A percentile compares a stretch with the other conserved stretches of the same genome.
Evolutionary conservation across 2,888 invertebrate species (phyloP).

Genomic region (Toxonevra muliebris): DNA sequence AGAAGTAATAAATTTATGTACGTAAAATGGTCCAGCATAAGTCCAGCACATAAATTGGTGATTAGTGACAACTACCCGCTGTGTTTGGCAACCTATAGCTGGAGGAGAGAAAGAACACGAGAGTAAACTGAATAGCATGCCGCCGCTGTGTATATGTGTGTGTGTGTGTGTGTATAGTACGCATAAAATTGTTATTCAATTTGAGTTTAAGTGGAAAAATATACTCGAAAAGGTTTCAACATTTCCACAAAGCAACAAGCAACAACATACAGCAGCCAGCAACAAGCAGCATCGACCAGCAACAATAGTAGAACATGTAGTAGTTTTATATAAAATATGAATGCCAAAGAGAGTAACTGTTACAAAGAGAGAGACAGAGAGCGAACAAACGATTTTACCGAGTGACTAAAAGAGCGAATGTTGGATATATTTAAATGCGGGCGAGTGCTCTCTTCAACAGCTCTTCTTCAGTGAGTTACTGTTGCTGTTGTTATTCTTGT

Average conservation of each 20-base stretch:
- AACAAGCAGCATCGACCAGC: not conserved
- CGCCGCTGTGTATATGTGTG: not conserved
- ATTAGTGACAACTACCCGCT: slow-evolving; percentile 21
- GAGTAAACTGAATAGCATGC: not conserved
- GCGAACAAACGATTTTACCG: too few species aligned
- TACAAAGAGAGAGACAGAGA: slow-evolving; percentile 1
- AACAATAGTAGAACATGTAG: not conserved
- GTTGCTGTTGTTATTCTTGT: too few species aligned
- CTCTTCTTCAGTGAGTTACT: too few species aligned
- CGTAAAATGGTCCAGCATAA: not conserved
- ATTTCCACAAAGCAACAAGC: slow-evolving; percentile 9
- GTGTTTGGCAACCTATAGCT: slow-evolving; percentile 1
- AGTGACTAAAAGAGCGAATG: too few species aligned
- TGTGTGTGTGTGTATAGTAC: not conserved
- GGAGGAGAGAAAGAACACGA: too few species aligned
- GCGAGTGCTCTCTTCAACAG: too few species aligned
- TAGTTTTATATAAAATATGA: not conserved
- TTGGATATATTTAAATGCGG: too few species aligned
- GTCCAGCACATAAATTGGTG: slow-evolving; percentile 11
- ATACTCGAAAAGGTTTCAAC: slow-evolving; percentile 1
- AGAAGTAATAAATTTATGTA: not conserved
- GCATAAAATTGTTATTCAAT: not conserved
- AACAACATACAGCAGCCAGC: not conserved
- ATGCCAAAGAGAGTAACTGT: too few species aligned
- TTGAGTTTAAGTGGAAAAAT: not conserved